Conservation (phyloP, 2,113 vertebrate genomes). For the Nanorana parkeri region DNA sequence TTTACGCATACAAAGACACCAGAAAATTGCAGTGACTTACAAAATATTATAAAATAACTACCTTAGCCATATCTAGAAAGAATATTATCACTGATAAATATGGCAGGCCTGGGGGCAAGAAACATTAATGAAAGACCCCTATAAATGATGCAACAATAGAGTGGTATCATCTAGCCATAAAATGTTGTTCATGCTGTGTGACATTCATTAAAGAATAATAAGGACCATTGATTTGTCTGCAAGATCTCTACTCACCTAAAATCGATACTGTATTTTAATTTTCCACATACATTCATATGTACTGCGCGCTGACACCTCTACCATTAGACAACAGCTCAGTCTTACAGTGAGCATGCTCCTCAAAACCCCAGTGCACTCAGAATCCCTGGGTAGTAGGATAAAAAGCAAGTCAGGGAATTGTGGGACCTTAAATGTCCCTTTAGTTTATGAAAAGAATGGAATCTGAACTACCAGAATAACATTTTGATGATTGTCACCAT, state of each 20-base stretch:
- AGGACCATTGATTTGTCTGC: constrained; percentile 48
- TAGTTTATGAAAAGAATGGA: background rate
- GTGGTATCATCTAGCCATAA: constrained; percentile 42
- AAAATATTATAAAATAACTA: background rate
- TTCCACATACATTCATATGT: constrained; percentile 29
- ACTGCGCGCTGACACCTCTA: background rate
- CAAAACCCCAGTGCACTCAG: background rate
- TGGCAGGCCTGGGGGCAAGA: constrained; percentile 9
- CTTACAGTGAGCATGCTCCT: background rate
- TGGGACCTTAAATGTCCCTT: background rate
- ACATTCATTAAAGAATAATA: constrained; percentile 57
- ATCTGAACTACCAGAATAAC: no score
- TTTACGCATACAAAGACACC: constrained; percentile 11
- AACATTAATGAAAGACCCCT: constrained; percentile 25
- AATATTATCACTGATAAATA: constrained; percentile 36
- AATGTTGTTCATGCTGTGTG: constrained; percentile 49
- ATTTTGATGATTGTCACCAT: no score
- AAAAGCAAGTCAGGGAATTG: constrained; percentile 8
- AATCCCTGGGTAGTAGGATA: background rate
- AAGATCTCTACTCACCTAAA: constrained; percentile 3
- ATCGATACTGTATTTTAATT: constrained; percentile 51
- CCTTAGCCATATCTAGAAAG: background rate
- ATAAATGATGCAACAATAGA: constrained; percentile 34
- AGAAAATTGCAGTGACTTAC: background rate
- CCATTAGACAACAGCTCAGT: constrained; percentile 2